These are phyloP conservation scores for Acipenser ruthenus DNA, from an alignment of 2,797 vertebrate species.

Conservation along the genomic window DNA sequence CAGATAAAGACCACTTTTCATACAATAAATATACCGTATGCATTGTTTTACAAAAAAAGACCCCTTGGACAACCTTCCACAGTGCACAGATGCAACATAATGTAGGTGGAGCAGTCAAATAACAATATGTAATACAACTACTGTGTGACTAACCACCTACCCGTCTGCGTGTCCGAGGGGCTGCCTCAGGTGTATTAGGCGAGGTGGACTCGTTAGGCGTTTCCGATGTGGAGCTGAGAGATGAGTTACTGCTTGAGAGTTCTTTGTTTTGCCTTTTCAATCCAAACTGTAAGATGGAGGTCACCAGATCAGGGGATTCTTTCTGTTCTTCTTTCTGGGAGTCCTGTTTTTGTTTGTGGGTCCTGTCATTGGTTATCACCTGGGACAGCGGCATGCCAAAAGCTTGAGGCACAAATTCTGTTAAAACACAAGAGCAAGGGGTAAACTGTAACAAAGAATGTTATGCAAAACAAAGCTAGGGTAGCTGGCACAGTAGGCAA, in stretches of 20 bases:
- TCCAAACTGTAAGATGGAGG: conserved; percentile 80
- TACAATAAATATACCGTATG: too few relatives aligned
- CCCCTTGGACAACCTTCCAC: too few relatives aligned
- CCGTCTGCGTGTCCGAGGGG: conserved; percentile 73
- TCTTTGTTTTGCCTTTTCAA: conserved; percentile 79
- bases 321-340: conserved; percentile 73
- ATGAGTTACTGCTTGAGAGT: conserved; percentile 96
- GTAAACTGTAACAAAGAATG: too few relatives aligned
- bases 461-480: too few relatives aligned
- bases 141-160: conserved; percentile 26
- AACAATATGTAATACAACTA: neutral
- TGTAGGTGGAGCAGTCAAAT: neutral
- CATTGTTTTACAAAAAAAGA: too few relatives aligned
- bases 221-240: conserved; percentile 92
- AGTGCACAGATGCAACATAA: too few relatives aligned
- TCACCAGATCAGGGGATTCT: conserved; percentile 75
- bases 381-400: conserved; percentile 90
- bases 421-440: conserved; percentile 15
- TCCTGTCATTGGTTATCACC: conserved; percentile 89
- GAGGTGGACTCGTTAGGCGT: conserved; percentile 76
- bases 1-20: too few relatives aligned
- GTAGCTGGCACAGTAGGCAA: too few relatives aligned
- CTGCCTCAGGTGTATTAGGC: conserved; percentile 68
- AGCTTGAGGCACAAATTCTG: conserved; percentile 81
- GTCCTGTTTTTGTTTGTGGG: conserved; percentile 84